Evolutionary conservation across 1,140 invertebrate genomes (phyloP), one percentile per base, ranked within the genome.

Genomic region (Liolophura sinensis): DNA sequence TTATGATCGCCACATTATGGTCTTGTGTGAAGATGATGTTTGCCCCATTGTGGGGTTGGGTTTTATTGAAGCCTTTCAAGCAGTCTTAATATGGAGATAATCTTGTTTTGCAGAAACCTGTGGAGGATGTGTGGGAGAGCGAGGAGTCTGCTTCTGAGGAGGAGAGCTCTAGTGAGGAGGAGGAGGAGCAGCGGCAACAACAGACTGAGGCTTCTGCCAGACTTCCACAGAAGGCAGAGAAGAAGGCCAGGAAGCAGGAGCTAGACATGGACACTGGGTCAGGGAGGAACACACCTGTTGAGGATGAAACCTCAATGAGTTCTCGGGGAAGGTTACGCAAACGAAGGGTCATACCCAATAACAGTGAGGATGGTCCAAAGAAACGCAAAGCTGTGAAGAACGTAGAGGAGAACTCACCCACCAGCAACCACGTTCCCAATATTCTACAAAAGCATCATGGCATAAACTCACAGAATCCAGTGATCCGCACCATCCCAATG

Each of bases 291-390:
- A 22, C 59, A 3, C 31, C 31, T 50, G 76, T 74, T 24, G 64
- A 60, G 27, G 73, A 71, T 57, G 72, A 76, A 18, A 57, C 67
- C 18, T 78, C 81, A 67, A 69, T 79, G 11, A 81, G 79, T 70
- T 73, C 75, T 1, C 65, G 79, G 31, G 81, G 81, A 20, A 56
- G 81, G 12, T 63, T 81, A n/a, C 58, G 81, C 49, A 82, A 82
- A 64, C 63, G 81, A 4, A 50, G 81, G 22, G 66, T 80, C 27
- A 81, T 82, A 60, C 78, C 78, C 20, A 79, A 81, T 59, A 81
- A 81, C 64, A 71, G 69, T 11, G 78, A 82, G 59, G 77, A 80
- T 54, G 66, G 71, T 25, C 58, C 67, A 7, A 65, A 70, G 14
- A 75, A 73, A 67, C 50, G 67, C n/a, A 76, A 73, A 22, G 62